phyloP scores from a whole-genome alignment of 2,888 invertebrate species.

The Trissoscelio sp. region DNA sequence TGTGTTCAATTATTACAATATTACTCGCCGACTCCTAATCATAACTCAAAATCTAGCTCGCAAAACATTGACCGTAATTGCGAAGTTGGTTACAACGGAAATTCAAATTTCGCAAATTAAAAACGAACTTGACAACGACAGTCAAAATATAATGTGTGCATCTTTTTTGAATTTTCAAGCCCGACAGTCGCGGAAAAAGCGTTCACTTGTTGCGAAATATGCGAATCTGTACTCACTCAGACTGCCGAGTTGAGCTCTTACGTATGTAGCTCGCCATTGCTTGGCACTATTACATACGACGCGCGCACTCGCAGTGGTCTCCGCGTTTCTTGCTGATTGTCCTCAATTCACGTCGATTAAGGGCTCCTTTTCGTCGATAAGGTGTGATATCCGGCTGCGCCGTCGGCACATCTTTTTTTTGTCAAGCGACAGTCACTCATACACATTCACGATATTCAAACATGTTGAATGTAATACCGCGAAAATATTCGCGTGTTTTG shows the following conservation, averaged over 20 bases:
- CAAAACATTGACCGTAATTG: not conserved
- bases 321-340: constrained; percentile 50
- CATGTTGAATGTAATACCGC: constrained; percentile 1
- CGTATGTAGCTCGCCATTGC: constrained; percentile 82
- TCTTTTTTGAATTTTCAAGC: not conserved
- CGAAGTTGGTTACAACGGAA: not conserved
- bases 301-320: constrained; percentile 65
- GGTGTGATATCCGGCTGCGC: not conserved
- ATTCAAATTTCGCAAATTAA: not conserved
- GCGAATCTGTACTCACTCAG: constrained; percentile 82
- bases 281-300: constrained; percentile 58
- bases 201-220: not conserved
- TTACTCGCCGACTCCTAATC: not conserved
- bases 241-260: constrained; percentile 82
- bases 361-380: constrained; percentile 50
- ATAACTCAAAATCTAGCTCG: not conserved
- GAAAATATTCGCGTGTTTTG: constrained; percentile 40
- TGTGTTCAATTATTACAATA: not conserved
- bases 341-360: constrained; percentile 58
- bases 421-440: not conserved
- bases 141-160: not conserved
- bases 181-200: not conserved
- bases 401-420: constrained; percentile 34
- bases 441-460: constrained; percentile 15
- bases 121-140: not conserved